Evolutionary conservation across 2,797 vertebrate genomes (phyloP).

Genomic region (Sebastes glaucus): DNA sequence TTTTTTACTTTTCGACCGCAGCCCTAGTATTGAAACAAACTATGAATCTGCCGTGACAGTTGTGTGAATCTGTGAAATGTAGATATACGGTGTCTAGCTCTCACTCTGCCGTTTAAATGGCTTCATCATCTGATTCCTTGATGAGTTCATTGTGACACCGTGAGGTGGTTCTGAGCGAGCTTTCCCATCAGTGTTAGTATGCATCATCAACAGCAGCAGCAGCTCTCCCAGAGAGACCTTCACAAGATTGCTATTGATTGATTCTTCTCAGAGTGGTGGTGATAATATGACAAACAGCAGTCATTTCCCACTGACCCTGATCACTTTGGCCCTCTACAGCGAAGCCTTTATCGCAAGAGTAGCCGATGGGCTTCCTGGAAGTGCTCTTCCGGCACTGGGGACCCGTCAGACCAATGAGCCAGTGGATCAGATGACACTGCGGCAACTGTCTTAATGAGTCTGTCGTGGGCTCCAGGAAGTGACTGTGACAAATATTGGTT

Average conservation of each 20-base stretch:
- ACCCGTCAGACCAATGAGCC: constrained; percentile 41
- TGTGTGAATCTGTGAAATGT: not conserved
- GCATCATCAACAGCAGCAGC: constrained; percentile 17
- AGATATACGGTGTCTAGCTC: not conserved
- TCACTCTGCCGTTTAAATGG: not conserved
- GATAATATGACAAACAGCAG: constrained; percentile 79
- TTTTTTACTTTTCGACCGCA: too few species aligned
- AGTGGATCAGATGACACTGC: constrained; percentile 70
- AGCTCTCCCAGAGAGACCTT: constrained; percentile 50
- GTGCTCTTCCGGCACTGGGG: constrained; percentile 54
- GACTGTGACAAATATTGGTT: constrained; percentile 19
- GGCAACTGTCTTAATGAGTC: constrained; percentile 55
- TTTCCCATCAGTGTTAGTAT: constrained; percentile 18
- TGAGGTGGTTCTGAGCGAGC: not conserved
- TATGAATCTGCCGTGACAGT: not conserved
- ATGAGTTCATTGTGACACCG: not conserved
- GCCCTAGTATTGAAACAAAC: not conserved
- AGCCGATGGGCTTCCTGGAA: constrained; percentile 72
- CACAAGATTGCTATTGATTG: constrained; percentile 76
- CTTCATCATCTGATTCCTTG: not conserved
- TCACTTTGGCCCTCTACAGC: constrained; percentile 63
- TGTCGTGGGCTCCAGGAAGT: constrained; percentile 40
- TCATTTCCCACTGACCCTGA: constrained; percentile 72
- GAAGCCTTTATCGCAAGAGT: constrained; percentile 63
- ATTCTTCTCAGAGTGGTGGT: constrained; percentile 64